Conservation (phyloP, 1,140 invertebrate genomes). For the Drosophila parabipectinata region DNA sequence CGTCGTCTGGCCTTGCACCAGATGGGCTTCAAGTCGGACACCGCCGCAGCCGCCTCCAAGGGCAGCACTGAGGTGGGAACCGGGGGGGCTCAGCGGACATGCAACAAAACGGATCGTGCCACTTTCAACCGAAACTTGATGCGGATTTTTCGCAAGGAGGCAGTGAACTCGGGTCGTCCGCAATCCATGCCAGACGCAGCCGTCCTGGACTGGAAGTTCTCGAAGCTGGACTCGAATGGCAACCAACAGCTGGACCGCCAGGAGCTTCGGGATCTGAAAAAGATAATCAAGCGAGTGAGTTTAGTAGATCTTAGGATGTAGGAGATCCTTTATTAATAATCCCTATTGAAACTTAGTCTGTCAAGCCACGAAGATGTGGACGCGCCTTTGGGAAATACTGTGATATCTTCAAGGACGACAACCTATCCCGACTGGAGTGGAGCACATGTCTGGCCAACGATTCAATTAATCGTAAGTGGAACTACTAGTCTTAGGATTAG, state of each 20-base stretch:
- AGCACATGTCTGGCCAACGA: slow-evolving; percentile 90
- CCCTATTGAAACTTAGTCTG: slow-evolving; percentile 85
- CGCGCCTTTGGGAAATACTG: slow-evolving; percentile 94
- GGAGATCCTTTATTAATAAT: not conserved
- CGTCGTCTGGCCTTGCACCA: slow-evolving; percentile 72
- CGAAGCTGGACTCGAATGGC: slow-evolving; percentile 90
- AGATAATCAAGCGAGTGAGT: slow-evolving; percentile 90
- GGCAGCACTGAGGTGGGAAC: slow-evolving; percentile 43
- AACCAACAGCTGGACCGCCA: slow-evolving; percentile 90
- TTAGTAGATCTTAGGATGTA: not conserved
- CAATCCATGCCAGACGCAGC: slow-evolving; percentile 61
- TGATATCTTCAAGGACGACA: slow-evolving; percentile 91
- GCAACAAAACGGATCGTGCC: slow-evolving; percentile 89
- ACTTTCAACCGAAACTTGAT: slow-evolving; percentile 93
- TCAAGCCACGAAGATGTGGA: slow-evolving; percentile 94
- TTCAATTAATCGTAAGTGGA: slow-evolving; percentile 85
- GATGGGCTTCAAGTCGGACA: slow-evolving; percentile 38
- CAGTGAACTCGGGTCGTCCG: slow-evolving; percentile 83
- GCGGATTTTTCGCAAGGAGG: slow-evolving; percentile 92
- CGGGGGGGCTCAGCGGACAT: slow-evolving; percentile 83
- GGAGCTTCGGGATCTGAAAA: slow-evolving; percentile 92
- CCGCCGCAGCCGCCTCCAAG: slow-evolving; percentile 12
- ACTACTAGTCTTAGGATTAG: not conserved
- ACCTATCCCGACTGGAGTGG: slow-evolving; percentile 92
- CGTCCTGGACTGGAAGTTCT: slow-evolving; percentile 95